A percentile compares a stretch with the other conserved stretches of the same genome.
These are phyloP conservation scores for Poecile atricapillus DNA, from an alignment of 2,113 vertebrate species.

Conservation along the genomic window DNA sequence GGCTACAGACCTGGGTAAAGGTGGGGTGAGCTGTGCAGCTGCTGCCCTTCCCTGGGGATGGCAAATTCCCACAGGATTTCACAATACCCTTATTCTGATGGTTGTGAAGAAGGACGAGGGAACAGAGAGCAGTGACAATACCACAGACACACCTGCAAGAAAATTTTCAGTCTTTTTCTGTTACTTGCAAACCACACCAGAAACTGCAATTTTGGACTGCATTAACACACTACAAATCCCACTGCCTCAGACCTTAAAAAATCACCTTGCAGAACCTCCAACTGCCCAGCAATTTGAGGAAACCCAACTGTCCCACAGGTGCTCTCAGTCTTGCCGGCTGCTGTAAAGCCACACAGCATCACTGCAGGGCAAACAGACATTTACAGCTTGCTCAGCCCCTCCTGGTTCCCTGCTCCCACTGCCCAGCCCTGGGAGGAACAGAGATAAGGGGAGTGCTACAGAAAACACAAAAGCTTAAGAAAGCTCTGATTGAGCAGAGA, in stretches of 20 bases:
- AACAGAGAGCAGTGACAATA: neutral
- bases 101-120: neutral
- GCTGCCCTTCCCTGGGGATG: neutral
- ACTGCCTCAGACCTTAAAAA: neutral
- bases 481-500: constrained; percentile 31
- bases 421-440: constrained; percentile 13
- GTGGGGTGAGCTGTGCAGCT: neutral
- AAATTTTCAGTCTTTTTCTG: neutral
- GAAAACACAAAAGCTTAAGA: constrained; percentile 34
- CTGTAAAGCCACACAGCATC: neutral
- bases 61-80: neutral
- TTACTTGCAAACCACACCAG: neutral
- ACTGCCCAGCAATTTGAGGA: neutral
- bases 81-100: neutral
- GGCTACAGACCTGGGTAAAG: neutral
- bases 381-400: neutral
- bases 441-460: constrained; percentile 46
- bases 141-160: neutral
- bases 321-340: neutral
- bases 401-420: neutral
- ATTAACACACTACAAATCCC: neutral
- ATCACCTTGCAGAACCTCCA: neutral
- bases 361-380: neutral
- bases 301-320: neutral
- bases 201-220: neutral